Evolutionary conservation across 1,140 invertebrate species (phyloP), one percentile per base, ranked within the genome.

Genomic region (Akabosia matsudoensis): DNA sequence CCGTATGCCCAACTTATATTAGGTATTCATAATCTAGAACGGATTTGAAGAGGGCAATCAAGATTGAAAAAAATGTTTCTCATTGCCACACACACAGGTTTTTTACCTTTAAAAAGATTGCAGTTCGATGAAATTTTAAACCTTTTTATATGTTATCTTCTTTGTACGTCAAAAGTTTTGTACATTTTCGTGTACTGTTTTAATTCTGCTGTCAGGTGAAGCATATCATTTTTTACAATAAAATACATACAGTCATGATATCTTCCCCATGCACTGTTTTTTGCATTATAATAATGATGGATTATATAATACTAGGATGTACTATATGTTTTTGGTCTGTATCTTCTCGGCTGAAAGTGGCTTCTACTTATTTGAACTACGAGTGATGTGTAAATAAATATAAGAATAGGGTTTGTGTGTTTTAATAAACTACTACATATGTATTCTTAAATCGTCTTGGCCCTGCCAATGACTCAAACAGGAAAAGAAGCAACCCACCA

Each of bases 181-280:
- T 45, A 45, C 54, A 4, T 56, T n/a, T 24, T 56, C 3, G 54
- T 56, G 54, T 56, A 22, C 61, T 30, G 31, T 67, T 67, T 67
- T 67, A 67, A 67, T 67, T 67, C 31, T 67, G 61, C 7, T 67
- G 61, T 67, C 7, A 67, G 61, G 61, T 67, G 61, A 67, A 67
- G 61, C 61, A 28, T 31, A 67, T 67, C 61, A 61, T 61, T 16
- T 3, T 22, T 22, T n/a, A 67, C 10, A 67, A 67, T 30, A 30
- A 28, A 61, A 13, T 61, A 61, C 26, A 24, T 61, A 67, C 54
- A 4, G 14, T 4, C n/a, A 16, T 10, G 13, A 61, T 24, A 61
- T n/a, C 54, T 16, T 24, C 13, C 54, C 7, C 54, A 61, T 61
- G n/a, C n/a, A 61, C n/a, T 22, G 7, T n/a, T 4, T 14, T 61